Evolutionary conservation across 2,888 invertebrate species (phyloP), one percentile per base, ranked within the genome.

Genomic region (Ophioninae sp.): DNA sequence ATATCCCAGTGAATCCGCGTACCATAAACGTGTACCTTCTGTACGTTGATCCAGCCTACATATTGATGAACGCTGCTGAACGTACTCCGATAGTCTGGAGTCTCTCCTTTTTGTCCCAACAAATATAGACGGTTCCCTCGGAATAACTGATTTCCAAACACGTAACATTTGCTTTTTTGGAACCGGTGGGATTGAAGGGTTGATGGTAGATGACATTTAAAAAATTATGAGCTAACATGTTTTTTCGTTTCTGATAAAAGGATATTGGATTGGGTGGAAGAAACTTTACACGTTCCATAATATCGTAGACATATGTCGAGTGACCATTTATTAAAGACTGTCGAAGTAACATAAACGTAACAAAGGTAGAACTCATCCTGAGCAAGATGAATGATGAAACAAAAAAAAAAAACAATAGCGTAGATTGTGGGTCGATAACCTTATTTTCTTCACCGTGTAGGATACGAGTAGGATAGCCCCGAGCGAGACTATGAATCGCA

Each of bases 101-200:
- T 80, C 69, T 65, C 73, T 10, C 68, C 44, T 77, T 85, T 82
- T 80, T 77, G 77, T 82, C 37, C 37, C 56, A 41, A 13, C 58
- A 83, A 73, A 39, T 37, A 13, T 44, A 72, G 71, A 67, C 37
- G 61, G 22, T 59, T 23, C 20, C n/a, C 59, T n/a, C 65, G 61
- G 74, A 80, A 78, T 73, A 65, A 74, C 61, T 83, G 69, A 83
- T 80, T 83, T 74, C 37, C 61, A 65, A 77, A 39, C 23, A 39
- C 64, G 22, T 44, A 78, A 59, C 58, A 3, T 3, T 30, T 30
- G 1, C 2, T 3, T 30, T 30, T 30, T 30, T 30, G 30, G 30
- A 30, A 30, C 30, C 2, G 30, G 3, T 30, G 3, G 2, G 30
- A 30, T 30, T 30, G 30, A 30, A 2, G 30, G 30, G 30, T 30